Conservation (phyloP, 2,888 invertebrate genomes). For the Trissonchulus sp. region DNA sequence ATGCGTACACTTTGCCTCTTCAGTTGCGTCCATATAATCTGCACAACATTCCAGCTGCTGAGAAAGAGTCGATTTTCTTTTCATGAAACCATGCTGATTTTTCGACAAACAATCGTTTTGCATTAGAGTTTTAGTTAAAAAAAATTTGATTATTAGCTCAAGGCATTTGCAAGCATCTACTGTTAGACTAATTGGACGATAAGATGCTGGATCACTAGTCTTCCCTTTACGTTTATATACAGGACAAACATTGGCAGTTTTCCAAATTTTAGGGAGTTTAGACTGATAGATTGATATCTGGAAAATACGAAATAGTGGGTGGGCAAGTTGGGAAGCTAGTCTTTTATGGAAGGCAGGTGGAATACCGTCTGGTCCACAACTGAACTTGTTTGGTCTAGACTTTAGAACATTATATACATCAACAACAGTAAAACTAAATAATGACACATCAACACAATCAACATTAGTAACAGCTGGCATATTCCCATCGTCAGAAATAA, state of each 20-base stretch:
- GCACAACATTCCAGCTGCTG: constrained; percentile 4
- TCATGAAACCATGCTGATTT: neutral
- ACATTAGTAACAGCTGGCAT: too few species aligned
- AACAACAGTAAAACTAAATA: too few species aligned
- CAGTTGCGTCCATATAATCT: neutral
- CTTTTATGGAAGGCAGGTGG: neutral
- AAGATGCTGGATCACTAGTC: neutral
- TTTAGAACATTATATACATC: neutral
- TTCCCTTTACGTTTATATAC: neutral
- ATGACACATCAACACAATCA: too few species aligned
- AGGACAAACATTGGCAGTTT: neutral
- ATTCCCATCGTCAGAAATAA: too few species aligned
- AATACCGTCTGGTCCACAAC: neutral
- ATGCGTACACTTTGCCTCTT: neutral
- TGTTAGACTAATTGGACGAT: neutral
- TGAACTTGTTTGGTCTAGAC: constrained; percentile 4
- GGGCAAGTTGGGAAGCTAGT: neutral
- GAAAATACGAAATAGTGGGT: neutral
- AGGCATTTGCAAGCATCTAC: constrained; percentile 1
- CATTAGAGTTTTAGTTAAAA: neutral
- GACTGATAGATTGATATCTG: neutral
- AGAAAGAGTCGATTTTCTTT: neutral
- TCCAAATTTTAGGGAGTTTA: neutral
- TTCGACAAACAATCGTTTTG: neutral
- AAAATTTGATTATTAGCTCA: neutral